phyloP scores from a whole-genome alignment of 2,888 invertebrate species.

The Epirrita christyi region DNA sequence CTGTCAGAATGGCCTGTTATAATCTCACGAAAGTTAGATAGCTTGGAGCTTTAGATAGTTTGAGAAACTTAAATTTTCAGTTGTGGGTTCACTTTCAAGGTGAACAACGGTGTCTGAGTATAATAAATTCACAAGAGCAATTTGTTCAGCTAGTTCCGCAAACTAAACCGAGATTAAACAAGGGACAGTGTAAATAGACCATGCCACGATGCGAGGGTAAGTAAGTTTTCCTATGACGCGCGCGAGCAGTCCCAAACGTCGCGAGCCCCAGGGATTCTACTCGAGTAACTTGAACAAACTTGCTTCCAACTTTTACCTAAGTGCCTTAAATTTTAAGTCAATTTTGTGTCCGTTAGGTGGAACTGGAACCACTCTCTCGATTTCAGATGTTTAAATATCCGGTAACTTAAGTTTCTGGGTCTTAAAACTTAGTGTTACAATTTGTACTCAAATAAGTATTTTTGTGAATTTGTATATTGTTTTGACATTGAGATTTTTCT shows the following conservation, averaged over 20 bases:
- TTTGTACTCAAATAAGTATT: no score
- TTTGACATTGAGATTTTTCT: no score
- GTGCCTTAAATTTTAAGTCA: slow-evolving; percentile 76
- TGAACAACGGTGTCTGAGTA: not conserved
- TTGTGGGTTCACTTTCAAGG: slow-evolving; percentile 3
- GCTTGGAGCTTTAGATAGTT: slow-evolving; percentile 17
- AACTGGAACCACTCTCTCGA: slow-evolving; percentile 45
- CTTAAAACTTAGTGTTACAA: no score
- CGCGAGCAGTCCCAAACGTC: slow-evolving; percentile 41
- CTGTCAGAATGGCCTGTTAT: slow-evolving; percentile 41
- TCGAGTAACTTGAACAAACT: slow-evolving; percentile 61
- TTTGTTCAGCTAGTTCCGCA: not conserved
- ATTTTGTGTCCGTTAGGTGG: slow-evolving; percentile 59
- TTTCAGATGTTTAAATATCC: slow-evolving; percentile 53
- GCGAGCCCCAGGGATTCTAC: slow-evolving; percentile 53
- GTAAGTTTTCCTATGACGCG: slow-evolving; percentile 20
- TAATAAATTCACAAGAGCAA: not conserved
- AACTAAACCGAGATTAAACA: slow-evolving; percentile 7
- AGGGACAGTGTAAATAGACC: slow-evolving; percentile 16
- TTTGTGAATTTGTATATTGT: no score
- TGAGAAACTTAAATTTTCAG: slow-evolving; percentile 19
- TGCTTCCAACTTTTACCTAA: slow-evolving; percentile 62
- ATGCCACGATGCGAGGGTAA: slow-evolving; percentile 1
- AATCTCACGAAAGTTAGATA: slow-evolving; percentile 36
- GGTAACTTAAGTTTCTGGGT: slow-evolving; percentile 31